These are phyloP conservation scores for Nycteola revayana DNA, from an alignment of 2,888 invertebrate species.

Conservation along the genomic window DNA sequence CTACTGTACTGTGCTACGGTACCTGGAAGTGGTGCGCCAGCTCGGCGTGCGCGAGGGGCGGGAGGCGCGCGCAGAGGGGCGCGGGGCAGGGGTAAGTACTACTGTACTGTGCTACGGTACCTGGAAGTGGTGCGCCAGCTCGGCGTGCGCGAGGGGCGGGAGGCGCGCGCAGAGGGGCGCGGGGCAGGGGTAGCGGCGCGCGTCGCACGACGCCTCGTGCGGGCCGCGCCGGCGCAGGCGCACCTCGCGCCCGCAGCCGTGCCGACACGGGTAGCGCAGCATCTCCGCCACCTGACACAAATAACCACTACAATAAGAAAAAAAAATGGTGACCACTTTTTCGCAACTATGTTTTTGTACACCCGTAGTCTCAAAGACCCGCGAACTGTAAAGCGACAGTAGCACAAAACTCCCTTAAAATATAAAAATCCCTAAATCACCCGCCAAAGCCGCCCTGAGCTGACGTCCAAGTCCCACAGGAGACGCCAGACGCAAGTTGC, in stretches of 20 bases:
- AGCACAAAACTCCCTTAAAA: no score
- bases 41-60: conserved; percentile 1
- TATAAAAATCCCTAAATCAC: no score
- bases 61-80: neutral
- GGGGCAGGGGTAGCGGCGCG: conserved; percentile 74
- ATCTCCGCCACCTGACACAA: conserved; percentile 72
- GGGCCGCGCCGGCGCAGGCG: conserved; percentile 61
- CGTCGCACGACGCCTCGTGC: conserved; percentile 73
- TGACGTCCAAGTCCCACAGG: no score
- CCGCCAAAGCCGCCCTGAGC: no score
- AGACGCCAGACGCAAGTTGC: no score
- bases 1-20: no score
- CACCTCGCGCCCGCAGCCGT: conserved; percentile 74
- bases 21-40: conserved; percentile 18
- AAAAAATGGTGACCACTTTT: no score
- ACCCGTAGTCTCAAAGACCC: no score
- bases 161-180: conserved; percentile 54
- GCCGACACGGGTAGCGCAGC: conserved; percentile 78
- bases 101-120: conserved; percentile 16
- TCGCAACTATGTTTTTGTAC: no score
- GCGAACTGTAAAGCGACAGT: no score
- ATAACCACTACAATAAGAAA: no score
- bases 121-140: conserved; percentile 46
- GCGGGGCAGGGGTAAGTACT: neutral
- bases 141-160: conserved; percentile 39